Evolutionary conservation across 2,797 vertebrate species (phyloP).

Genomic region (Heteromormyrus szaboi): DNA sequence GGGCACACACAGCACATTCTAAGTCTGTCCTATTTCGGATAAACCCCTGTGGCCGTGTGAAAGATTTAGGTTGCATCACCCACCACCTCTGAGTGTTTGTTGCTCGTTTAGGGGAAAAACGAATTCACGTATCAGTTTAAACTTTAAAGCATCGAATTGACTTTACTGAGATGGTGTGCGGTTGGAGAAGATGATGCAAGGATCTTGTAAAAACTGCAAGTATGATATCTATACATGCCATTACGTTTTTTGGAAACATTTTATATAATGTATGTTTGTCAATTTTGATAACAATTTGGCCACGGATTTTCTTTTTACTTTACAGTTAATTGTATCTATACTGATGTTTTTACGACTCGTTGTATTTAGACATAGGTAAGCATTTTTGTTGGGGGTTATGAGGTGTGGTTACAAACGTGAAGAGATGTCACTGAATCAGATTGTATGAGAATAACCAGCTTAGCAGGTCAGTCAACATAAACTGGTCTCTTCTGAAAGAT

Average conservation of each 20-base stretch:
- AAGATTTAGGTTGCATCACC: background rate
- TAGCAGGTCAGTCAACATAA: background rate
- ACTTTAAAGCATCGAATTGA: background rate
- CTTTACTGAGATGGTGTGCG: background rate
- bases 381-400: conserved; percentile 1
- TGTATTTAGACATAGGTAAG: background rate
- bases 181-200: background rate
- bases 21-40: background rate
- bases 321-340: background rate
- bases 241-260: background rate
- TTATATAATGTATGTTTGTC: background rate
- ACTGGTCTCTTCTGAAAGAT: background rate
- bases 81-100: background rate
- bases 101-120: background rate
- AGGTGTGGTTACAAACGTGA: background rate
- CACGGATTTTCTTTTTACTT: background rate
- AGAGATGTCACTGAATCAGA: background rate
- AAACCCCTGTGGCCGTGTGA: background rate
- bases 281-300: background rate
- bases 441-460: conserved; percentile 1
- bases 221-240: background rate
- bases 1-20: background rate
- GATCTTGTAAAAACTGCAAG: background rate
- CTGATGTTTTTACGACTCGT: background rate
- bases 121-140: background rate